A percentile compares a stretch with the other conserved stretches of the same genome.
Evolutionary conservation across 2,888 invertebrate genomes (phyloP).

Genomic region (Sepioteuthis lessoniana): DNA sequence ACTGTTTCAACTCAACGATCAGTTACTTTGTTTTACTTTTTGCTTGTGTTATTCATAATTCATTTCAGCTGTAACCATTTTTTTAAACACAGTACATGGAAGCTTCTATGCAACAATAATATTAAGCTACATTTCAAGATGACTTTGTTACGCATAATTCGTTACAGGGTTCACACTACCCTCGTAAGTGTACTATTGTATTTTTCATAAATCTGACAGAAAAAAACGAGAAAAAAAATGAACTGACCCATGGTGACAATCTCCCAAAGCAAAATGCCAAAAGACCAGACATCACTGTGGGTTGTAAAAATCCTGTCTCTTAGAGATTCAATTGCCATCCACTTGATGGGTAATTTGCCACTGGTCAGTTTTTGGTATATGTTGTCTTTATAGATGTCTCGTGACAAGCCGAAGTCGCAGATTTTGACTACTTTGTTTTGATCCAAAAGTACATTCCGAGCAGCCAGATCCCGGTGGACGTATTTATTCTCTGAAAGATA

Average conservation of each 20-base stretch:
- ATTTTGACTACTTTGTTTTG: conserved; percentile 81
- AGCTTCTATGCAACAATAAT: too few species aligned
- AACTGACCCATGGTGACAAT: conserved; percentile 85
- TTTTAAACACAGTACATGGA: too few species aligned
- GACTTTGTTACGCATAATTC: too few species aligned
- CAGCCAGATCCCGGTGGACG: conserved; percentile 91
- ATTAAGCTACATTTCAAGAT: too few species aligned
- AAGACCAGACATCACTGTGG: conserved; percentile 90
- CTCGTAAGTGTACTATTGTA: too few species aligned
- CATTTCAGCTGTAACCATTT: too few species aligned
- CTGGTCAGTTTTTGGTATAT: conserved; percentile 82
- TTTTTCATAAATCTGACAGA: too few species aligned
- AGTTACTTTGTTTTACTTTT: too few species aligned
- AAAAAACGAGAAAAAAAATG: background rate
- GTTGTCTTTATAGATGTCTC: conserved; percentile 89
- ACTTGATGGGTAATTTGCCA: conserved; percentile 73
- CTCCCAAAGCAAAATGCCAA: conserved; percentile 90
- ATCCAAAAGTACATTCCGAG: conserved; percentile 83
- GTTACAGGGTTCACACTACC: too few species aligned
- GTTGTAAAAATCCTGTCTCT: conserved; percentile 85
- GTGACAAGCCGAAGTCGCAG: conserved; percentile 91
- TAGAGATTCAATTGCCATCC: conserved; percentile 74
- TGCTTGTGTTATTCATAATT: too few species aligned
- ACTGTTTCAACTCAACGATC: too few species aligned
- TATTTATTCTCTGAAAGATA: conserved; percentile 86